Conservation (phyloP, 1,140 invertebrate genomes). For the Asbolus verrucosus region DNA sequence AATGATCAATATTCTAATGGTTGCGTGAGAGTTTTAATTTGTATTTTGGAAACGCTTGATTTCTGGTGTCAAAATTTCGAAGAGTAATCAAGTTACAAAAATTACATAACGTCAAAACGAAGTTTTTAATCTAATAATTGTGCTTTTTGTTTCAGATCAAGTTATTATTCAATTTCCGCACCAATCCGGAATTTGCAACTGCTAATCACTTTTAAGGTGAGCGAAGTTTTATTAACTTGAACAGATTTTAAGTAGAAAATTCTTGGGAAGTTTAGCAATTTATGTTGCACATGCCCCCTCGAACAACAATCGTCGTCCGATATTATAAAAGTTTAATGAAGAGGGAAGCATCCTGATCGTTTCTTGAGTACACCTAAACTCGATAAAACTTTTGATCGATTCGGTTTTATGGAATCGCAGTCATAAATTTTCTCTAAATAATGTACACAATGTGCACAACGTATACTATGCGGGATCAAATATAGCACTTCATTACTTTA, state of each 20-base stretch:
- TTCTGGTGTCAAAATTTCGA: too few relatives aligned
- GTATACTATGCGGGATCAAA: too few relatives aligned
- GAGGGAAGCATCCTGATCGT: constrained; percentile 26
- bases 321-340: constrained; percentile 39
- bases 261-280: background rate
- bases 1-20: too few relatives aligned
- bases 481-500: too few relatives aligned
- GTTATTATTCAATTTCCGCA: background rate
- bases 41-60: too few relatives aligned
- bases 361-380: constrained; percentile 18
- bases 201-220: constrained; percentile 6
- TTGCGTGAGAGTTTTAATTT: too few relatives aligned
- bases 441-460: background rate
- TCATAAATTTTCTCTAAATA: constrained; percentile 22
- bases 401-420: background rate
- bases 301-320: constrained; percentile 8
- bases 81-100: too few relatives aligned
- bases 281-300: background rate
- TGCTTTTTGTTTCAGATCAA: background rate
- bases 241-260: too few relatives aligned
- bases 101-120: too few relatives aligned
- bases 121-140: background rate
- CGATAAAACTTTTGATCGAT: constrained; percentile 38
- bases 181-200: background rate
- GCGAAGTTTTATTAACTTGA: background rate